Base-by-base conservation (phyloP, 2,797 vertebrate species). In the Sebastes kiyomatsui region DNA sequence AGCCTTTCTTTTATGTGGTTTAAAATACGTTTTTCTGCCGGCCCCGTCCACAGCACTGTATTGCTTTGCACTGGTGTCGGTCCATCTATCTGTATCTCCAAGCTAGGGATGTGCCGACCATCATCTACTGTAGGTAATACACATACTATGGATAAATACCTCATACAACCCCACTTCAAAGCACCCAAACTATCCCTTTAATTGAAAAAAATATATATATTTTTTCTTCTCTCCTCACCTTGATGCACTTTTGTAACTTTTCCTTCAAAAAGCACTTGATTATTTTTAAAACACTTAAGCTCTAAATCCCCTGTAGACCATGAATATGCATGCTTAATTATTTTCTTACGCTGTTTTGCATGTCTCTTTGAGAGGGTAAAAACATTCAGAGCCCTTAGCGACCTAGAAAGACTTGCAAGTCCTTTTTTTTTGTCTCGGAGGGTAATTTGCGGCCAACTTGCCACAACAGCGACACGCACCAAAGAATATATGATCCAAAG, bases 251-350 rank as follows among this genome's bases (percentile, higher is more conserved):
- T 25, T 54, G 0, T 30, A 54, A 58, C 23, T 28, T 82, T 70
- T 12, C 60, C 32, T 78, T 73, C 35, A 49, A 81, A 80, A 85
- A 33, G 9, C 55, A 1, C 14, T 12, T 28, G 16, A 75, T 77
- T 66, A 64, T 82, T 78, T 79, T 87, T 22, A 72, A 83, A 83
- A 10, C 59, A 77, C 67, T 77, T 71, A 55, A 77, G 59, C 28
- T 12, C 23, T 20, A 56, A 72, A 68, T 67, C 46, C 66, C 59
- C 72, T 23, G 0, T 22, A 58, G 61, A 82, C 23, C 42, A 16
- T 72, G 10, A 67, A 62, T 22, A 49, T 23, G 30, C n/a, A 27
- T 65, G 16, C 6, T 68, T 55, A 30, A 70, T 72, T 69, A 60
- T 75, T 64, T 75, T 81, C 30, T 67, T 35, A n/a, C 7, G 2